Base-by-base conservation (phyloP, 2,888 invertebrate genomes). In the Exephanes ischioxanthus region DNA sequence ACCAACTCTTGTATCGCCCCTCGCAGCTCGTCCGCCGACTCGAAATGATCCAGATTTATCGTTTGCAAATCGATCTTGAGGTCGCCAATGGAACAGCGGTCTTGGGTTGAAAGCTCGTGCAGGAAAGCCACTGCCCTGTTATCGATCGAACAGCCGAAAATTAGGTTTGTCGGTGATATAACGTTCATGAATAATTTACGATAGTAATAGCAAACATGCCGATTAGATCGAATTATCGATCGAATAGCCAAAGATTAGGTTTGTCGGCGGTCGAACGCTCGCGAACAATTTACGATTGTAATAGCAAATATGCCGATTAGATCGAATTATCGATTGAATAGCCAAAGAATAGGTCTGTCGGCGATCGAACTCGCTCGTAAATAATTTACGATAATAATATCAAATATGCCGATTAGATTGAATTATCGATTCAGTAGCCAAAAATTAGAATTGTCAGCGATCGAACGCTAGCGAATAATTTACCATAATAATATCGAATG, bases 1-100 rank as follows among this genome's bases (percentile, higher is more conserved):
- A 89, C 88, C 76, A 91, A 68, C 16, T 89, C 89, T 76, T 90
- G 89, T n/a, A 91, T 75, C 7, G 77, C 84, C 30, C 82, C 73
- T 4, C 89, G 88, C 26, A 91, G 63, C 26, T 90, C 88, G 14
- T 90, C 87, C 4, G 89, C 84, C 0, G 89, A 87, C 14, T 71
- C 55, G 58, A 82, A 88, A 37, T 87, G 67, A 51, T 86, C 78
- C n/a, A 87, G 68, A 30, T 89, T 84, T 11, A 89, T 83, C 14
- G 83, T 83, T 6, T 84, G 67, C 16, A 89, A 79, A 30, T 89
- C 88, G 0, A 51, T 58, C 26, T 51, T 33, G 4, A 90, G 70
- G 33, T 88, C 79, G 22, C 71, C 51, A 5, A 90, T 30, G 3
- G 84, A 81, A 41, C 80, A 84, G 14, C 80, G 70, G 4, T 87